phyloP scores from a whole-genome alignment of 2,888 invertebrate species.

The Meiosimyza platycephala region DNA sequence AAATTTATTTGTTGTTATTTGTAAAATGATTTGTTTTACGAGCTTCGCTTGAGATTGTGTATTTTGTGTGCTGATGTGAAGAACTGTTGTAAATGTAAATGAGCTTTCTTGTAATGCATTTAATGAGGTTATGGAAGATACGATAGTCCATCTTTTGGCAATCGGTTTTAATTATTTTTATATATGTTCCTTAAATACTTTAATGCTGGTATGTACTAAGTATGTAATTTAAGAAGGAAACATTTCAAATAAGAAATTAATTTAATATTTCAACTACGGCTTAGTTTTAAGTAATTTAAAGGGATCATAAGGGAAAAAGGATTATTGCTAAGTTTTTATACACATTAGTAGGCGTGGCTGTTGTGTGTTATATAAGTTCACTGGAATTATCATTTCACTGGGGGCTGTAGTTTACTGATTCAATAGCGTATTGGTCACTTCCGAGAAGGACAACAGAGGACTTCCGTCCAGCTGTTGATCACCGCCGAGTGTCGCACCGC shows the following conservation, averaged over 20 bases:
- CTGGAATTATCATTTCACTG: conserved; percentile 5
- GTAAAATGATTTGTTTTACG: conserved; percentile 11
- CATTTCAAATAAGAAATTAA: too few relatives aligned
- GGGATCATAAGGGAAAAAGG: too few relatives aligned
- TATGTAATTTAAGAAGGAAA: too few relatives aligned
- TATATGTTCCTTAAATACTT: neutral
- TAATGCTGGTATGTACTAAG: too few relatives aligned
- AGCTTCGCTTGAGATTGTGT: neutral
- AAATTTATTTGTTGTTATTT: neutral
- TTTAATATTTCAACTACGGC: too few relatives aligned
- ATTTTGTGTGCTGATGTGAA: conserved; percentile 20
- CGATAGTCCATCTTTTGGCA: conserved; percentile 66
- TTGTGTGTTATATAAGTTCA: neutral
- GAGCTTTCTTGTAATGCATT: conserved; percentile 8
- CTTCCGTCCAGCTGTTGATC: conserved; percentile 72
- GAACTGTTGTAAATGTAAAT: neutral
- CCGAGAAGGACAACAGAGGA: conserved; percentile 81
- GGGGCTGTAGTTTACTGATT: conserved; percentile 69
- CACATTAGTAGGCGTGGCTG: neutral
- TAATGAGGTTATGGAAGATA: conserved; percentile 64
- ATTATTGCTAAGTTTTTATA: conserved; percentile 1
- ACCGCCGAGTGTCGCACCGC: conserved; percentile 44
- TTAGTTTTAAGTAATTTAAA: too few relatives aligned
- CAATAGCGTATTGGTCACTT: conserved; percentile 81
- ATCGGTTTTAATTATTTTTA: conserved; percentile 40